phyloP scores from a whole-genome alignment of 1,140 invertebrate genomes.

The Vollenhovia emeryi region DNA sequence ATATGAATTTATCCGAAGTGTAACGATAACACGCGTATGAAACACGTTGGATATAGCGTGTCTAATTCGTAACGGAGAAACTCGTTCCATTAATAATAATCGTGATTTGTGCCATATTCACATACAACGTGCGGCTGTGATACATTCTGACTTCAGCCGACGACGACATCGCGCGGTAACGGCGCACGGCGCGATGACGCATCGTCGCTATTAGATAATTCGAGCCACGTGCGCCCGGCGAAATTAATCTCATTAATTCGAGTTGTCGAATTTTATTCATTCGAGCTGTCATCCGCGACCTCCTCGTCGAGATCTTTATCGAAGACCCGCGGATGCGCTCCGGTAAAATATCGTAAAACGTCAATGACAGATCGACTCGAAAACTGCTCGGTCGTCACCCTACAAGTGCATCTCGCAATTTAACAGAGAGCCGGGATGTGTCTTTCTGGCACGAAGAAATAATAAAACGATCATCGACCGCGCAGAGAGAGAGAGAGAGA shows the following conservation, averaged over 20 bases:
- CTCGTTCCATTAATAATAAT: conserved; percentile 13
- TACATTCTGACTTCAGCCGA: conserved; percentile 43
- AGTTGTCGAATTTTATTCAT: background rate
- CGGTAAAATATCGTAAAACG: background rate
- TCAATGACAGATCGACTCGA: background rate
- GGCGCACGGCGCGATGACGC: conserved; percentile 13
- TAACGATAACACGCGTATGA: background rate
- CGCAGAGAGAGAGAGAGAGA: background rate
- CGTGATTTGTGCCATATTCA: conserved; percentile 26
- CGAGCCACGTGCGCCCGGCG: background rate
- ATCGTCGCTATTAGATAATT: conserved; percentile 34
- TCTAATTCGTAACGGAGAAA: conserved; percentile 9
- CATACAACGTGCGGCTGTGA: background rate
- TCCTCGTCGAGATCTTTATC: background rate
- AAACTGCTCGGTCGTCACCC: background rate
- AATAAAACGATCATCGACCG: conserved; percentile 41
- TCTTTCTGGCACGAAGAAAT: background rate
- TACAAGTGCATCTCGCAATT: background rate
- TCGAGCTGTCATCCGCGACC: background rate
- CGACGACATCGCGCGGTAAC: background rate
- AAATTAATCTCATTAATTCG: background rate
- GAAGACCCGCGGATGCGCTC: background rate
- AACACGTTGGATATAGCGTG: background rate
- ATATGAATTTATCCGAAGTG: background rate
- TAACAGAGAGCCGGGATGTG: background rate